Evolutionary conservation across 35 echinoderm and acorn worm genomes (phyloP), one percentile per base, ranked within the genome.

Genomic region (Patiria miniata): DNA sequence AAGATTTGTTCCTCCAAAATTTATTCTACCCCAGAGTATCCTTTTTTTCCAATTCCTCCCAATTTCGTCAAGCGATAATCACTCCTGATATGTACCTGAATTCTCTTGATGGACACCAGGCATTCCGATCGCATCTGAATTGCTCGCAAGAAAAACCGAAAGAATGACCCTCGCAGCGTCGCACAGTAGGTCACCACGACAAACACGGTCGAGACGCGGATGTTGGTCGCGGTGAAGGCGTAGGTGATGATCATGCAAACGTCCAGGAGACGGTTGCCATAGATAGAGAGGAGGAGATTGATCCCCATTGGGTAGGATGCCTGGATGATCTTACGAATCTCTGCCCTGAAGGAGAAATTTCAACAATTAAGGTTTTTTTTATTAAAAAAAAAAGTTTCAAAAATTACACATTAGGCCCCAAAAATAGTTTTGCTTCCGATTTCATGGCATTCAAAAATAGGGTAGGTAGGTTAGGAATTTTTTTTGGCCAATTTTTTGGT

Each of bases 231-330:
- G 10, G 89, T 95, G 7, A 95, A 59, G 1, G 85, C 80, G 68
- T 95, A 91, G 5, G 80, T 84, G n/a, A 91, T 53, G 61, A 95
- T 91, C 85, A 95, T 91, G 39, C 85, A 83, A 0, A 95, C 86
- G 3, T 95, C 93, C 2, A 95, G 39, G 28, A 95, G 89, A 39
- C 93, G 89, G 39, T 95, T 95, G 36, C 93, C 93, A 79, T 57
- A 88, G 26, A 88, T 39, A 56, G 73, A 84, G 19, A 95, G 79
- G 7, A 79, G 23, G 0, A 95, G 26, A 73, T 91, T 95, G 40
- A 88, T 14, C 15, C 77, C 80, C 19, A 91, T 81, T 19, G 90
- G 68, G 40, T 84, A 91, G 0, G 89, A 91, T 1, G 89, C 89
- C 38, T 52, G 81, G 68, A 91, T 83, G 36, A 95, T 87, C 39